phyloP scores from a whole-genome alignment of 2,888 invertebrate species.

The Drosophila sordidula region DNA sequence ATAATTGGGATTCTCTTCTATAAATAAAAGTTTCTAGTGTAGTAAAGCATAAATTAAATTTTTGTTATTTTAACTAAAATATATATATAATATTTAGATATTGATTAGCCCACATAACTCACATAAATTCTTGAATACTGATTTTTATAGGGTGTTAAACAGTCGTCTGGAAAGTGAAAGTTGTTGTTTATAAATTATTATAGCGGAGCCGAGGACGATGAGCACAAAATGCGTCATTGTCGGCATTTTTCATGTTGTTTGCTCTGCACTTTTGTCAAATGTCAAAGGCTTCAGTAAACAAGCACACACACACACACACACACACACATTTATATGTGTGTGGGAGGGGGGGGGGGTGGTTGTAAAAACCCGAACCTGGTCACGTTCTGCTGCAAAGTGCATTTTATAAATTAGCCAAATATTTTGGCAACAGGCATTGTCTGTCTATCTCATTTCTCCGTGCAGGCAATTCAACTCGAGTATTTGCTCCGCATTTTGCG shows the following conservation, averaged over 20 bases:
- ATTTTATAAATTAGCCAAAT: conserved; percentile 74
- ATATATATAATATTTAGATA: too few relatives aligned
- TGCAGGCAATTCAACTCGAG: conserved; percentile 13
- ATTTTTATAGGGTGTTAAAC: neutral
- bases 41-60: too few relatives aligned
- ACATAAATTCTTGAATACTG: too few relatives aligned
- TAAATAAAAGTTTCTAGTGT: too few relatives aligned
- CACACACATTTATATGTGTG: neutral
- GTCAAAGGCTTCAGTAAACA: conserved; percentile 30
- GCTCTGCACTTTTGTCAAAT: conserved; percentile 46
- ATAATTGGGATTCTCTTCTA: too few relatives aligned
- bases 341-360: neutral
- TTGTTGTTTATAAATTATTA: conserved; percentile 7
- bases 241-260: conserved; percentile 53
- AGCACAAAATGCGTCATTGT: conserved; percentile 28
- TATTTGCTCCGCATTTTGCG: conserved; percentile 57
- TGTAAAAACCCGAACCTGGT: neutral
- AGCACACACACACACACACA: neutral
- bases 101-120: too few relatives aligned
- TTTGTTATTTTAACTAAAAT: too few relatives aligned
- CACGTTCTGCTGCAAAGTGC: conserved; percentile 39
- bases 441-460: neutral
- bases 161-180: neutral
- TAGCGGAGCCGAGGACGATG: conserved; percentile 5
- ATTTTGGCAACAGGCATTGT: conserved; percentile 55